A percentile compares a stretch with the other conserved stretches of the same genome.
phyloP scores from a whole-genome alignment of 2,113 vertebrate genomes.

The Microtus richardsoni region DNA sequence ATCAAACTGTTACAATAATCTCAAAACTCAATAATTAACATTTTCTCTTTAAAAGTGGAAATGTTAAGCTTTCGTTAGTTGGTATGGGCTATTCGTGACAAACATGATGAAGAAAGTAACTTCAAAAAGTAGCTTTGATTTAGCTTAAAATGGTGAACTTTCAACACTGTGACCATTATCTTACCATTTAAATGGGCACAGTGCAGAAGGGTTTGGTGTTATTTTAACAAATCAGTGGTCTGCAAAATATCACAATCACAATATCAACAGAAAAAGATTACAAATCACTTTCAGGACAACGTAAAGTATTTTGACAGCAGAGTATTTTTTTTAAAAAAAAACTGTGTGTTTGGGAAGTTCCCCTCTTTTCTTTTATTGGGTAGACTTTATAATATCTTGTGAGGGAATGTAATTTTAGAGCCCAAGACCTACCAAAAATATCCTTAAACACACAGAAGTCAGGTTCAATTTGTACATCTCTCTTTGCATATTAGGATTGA shows the following conservation, averaged over 20 bases:
- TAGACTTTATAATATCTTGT: conserved; percentile 8
- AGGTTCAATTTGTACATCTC: conserved; percentile 1
- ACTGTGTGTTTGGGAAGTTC: neutral
- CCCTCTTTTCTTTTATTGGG: neutral
- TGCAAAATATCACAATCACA: neutral
- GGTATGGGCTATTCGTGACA: neutral
- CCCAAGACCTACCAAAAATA: conserved; percentile 23
- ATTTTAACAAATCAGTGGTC: neutral
- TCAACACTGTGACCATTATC: neutral
- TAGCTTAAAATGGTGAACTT: neutral
- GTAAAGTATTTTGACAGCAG: neutral
- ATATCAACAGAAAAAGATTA: neutral
- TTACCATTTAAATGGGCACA: neutral
- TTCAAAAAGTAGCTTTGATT: neutral
- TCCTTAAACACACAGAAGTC: conserved; percentile 9
- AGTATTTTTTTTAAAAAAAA: neutral
- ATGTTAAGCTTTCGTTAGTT: neutral
- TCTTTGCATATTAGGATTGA: conserved; percentile 18
- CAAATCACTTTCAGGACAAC: neutral
- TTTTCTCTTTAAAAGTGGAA: conserved; percentile 3
- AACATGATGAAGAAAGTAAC: neutral
- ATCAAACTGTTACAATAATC: neutral
- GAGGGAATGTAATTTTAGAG: neutral
- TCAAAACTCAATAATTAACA: neutral
- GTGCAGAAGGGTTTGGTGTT: neutral